Percentiles rank a stretch among this genome's conserved stretches.
phyloP scores from a whole-genome alignment of 2,797 vertebrate genomes.

The Euphonia xanthogaster region DNA sequence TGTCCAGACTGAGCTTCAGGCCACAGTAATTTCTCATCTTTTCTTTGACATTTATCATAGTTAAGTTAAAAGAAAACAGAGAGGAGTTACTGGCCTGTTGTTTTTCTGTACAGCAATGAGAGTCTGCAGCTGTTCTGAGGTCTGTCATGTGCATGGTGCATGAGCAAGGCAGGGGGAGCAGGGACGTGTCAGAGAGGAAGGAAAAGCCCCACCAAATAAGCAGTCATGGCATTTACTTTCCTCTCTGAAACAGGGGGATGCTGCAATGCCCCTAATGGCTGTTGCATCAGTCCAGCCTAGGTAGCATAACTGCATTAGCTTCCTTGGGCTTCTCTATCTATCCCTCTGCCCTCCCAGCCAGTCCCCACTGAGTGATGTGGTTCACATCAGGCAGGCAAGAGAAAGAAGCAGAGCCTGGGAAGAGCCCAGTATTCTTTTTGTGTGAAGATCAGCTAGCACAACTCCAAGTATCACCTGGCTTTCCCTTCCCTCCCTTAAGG shows the following conservation, averaged over 20 bases:
- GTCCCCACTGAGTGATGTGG: rapidly evolving
- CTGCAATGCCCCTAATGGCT: background rate
- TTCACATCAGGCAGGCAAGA: background rate
- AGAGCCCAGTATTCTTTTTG: background rate
- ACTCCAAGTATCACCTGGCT: background rate
- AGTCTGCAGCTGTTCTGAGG: slow-evolving; percentile 25
- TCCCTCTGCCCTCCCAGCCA: background rate
- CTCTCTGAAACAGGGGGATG: background rate
- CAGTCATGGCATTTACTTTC: rapidly evolving
- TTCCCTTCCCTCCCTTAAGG: background rate
- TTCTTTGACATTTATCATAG: background rate
- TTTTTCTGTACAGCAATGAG: slow-evolving; percentile 11
- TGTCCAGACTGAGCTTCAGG: background rate
- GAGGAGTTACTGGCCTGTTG: background rate
- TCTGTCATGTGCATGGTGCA: rapidly evolving
- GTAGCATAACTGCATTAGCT: background rate
- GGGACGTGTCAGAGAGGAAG: background rate
- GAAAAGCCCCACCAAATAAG: background rate
- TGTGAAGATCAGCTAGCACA: background rate
- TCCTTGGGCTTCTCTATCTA: background rate
- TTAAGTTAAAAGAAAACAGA: slow-evolving; percentile 4
- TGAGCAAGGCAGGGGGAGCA: background rate
- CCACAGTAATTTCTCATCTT: background rate
- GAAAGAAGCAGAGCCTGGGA: background rate
- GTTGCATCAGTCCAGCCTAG: background rate